These are phyloP conservation scores for human DNA, from an alignment of 2,113 vertebrate genomes.

Conservation along the genomic window GRCh38 chr11:31888001-31888500, in stretches of 20 bases:
- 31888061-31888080: neutral
- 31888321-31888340: neutral
- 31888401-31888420: neutral
- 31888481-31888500: rapidly evolving
- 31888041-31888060: neutral
- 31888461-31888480: neutral
- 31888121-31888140: neutral
- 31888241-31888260: neutral
- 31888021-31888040: neutral
- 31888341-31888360: neutral
- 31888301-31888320: neutral
- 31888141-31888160: neutral
- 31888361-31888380: neutral
- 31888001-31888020: neutral
- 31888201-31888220: neutral
- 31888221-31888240: neutral
- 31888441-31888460: neutral
- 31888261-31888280: neutral
- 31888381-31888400: neutral
- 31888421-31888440: neutral
- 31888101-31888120: neutral
- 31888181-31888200: neutral
- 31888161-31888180: neutral
- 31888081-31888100: neutral
- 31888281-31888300: neutral